Conservation (phyloP, 2,113 vertebrate genomes). For the Felis chaus region DNA sequence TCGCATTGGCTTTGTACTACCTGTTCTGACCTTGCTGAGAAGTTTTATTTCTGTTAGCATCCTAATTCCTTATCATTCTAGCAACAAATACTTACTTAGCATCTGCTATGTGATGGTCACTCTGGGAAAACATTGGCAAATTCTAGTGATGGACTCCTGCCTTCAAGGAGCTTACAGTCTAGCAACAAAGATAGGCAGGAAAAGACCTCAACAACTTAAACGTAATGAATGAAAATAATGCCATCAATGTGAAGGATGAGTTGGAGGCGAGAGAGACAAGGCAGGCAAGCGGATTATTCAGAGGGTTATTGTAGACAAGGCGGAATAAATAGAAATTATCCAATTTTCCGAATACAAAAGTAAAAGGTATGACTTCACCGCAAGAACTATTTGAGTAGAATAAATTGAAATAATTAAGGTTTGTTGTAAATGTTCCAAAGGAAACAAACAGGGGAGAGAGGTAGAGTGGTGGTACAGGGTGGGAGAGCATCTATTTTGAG, state of each 20-base stretch:
- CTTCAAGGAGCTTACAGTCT: background rate
- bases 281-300: background rate
- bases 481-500: background rate
- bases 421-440: background rate
- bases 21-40: background rate
- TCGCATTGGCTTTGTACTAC: background rate
- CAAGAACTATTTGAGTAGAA: background rate
- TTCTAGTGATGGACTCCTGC: background rate
- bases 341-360: background rate
- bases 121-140: background rate
- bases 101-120: too few species aligned
- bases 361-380: background rate
- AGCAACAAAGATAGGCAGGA: background rate
- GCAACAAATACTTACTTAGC: background rate
- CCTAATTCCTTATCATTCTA: background rate
- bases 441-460: background rate
- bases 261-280: background rate
- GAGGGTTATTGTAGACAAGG: background rate
- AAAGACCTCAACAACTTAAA: background rate
- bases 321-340: background rate
- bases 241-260: background rate
- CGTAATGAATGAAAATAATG: background rate
- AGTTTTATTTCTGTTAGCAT: background rate
- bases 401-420: background rate
- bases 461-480: background rate